These are phyloP conservation scores for Trididemnum miniatum DNA, from an alignment of 23 tunicate species.

Conservation along the genomic window DNA sequence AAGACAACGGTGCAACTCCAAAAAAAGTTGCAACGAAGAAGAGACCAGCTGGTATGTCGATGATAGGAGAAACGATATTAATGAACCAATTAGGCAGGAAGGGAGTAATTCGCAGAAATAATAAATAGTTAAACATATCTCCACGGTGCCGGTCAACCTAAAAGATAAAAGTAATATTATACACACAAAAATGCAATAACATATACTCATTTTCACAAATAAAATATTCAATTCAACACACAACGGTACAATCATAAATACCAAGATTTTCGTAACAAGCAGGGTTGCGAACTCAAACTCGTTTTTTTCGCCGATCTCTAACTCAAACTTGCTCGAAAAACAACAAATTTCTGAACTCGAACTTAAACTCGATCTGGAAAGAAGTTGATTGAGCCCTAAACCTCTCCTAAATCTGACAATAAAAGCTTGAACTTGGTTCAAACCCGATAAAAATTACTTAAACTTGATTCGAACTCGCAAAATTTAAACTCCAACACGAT, in stretches of 20 bases:
- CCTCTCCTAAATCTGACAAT: background rate
- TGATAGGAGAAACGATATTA: conserved; percentile 87
- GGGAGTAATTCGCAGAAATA: conserved; percentile 92
- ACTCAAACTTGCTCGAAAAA: no score
- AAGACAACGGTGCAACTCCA: conserved; percentile 92
- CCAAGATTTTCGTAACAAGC: no score
- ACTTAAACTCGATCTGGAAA: no score
- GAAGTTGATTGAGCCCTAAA: no score
- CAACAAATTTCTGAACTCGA: no score
- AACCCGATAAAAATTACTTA: background rate
- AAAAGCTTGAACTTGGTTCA: background rate
- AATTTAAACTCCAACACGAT: no score
- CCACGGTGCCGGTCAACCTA: conserved; percentile 89
- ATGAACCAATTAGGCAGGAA: conserved; percentile 96
- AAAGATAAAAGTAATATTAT: background rate
- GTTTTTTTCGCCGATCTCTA: no score
- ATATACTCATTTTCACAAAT: no score
- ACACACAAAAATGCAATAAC: background rate
- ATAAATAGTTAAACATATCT: conserved; percentile 77
- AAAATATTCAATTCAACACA: no score
- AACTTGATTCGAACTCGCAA: no score
- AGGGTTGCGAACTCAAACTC: no score
- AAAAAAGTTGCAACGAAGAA: conserved; percentile 84
- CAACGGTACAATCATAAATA: no score
- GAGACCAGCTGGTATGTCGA: conserved; percentile 70